phyloP scores from a whole-genome alignment of 2,797 vertebrate genomes.

The Epinephelus awoara region DNA sequence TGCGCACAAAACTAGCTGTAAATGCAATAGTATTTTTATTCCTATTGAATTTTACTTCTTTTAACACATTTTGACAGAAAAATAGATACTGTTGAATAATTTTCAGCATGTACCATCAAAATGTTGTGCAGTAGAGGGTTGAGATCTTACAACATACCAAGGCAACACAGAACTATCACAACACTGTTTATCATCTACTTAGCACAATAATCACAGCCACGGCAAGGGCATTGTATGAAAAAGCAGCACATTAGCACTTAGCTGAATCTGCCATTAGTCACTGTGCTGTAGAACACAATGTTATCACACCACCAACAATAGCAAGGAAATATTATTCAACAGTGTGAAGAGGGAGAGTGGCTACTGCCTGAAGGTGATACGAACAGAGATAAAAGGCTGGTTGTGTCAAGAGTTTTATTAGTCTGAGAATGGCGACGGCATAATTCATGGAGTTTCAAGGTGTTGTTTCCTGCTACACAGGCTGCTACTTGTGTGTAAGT shows the following conservation, averaged over 20 bases:
- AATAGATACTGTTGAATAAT: no score
- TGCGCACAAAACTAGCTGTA: no score
- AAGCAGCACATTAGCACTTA: conserved; percentile 4
- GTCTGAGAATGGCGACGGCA: not conserved
- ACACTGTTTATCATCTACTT: not conserved
- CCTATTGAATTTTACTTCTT: no score
- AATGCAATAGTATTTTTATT: no score
- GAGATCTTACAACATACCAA: no score
- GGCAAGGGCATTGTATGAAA: not conserved
- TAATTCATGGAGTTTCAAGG: not conserved
- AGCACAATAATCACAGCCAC: not conserved
- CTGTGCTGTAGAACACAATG: not conserved
- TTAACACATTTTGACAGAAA: no score
- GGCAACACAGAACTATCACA: not conserved
- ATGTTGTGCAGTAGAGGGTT: no score
- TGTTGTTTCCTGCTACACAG: not conserved
- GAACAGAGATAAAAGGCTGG: not conserved
- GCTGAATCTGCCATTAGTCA: conserved; percentile 8
- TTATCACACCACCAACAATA: conserved; percentile 19
- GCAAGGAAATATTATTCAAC: conserved; percentile 17
- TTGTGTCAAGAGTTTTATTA: not conserved
- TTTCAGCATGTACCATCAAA: no score
- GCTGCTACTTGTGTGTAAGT: not conserved
- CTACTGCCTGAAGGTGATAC: not conserved
- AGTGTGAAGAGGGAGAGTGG: not conserved